A percentile compares a stretch with the other conserved stretches of the same genome.
Evolutionary conservation across 2,113 vertebrate genomes (phyloP).

Genomic region (Hippocampus zosterae): DNA sequence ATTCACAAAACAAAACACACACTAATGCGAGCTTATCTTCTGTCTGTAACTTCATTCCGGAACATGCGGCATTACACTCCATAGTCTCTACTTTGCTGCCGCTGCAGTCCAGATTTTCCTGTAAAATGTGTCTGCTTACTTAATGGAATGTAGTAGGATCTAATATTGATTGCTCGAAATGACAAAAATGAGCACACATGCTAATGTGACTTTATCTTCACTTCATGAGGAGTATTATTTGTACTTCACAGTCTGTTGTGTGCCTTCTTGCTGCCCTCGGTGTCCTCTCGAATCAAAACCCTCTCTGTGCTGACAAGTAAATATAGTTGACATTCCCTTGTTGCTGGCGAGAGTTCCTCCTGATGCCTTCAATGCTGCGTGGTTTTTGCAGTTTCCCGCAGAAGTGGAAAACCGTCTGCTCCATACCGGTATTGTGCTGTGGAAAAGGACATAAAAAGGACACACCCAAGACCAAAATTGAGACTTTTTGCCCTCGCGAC

Average conservation of each 20-base stretch:
- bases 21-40: neutral
- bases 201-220: neutral
- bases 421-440: neutral
- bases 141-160: neutral
- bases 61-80: neutral
- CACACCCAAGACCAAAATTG: slow-evolving; percentile 8
- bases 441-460: slow-evolving; percentile 15
- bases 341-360: neutral
- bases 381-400: neutral
- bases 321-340: neutral
- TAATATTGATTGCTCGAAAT: neutral
- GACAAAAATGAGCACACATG: neutral
- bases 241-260: neutral
- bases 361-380: neutral
- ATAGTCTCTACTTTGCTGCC: neutral
- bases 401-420: neutral
- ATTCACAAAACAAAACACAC: neutral
- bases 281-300: neutral
- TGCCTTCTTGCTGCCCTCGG: neutral
- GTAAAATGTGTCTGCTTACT: neutral
- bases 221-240: neutral
- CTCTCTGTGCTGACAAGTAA: neutral
- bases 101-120: neutral
- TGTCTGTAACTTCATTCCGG: neutral
- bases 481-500: slow-evolving; percentile 15